Base-by-base conservation (phyloP, 2,888 invertebrate genomes). In the Bellardia pandia region DNA sequence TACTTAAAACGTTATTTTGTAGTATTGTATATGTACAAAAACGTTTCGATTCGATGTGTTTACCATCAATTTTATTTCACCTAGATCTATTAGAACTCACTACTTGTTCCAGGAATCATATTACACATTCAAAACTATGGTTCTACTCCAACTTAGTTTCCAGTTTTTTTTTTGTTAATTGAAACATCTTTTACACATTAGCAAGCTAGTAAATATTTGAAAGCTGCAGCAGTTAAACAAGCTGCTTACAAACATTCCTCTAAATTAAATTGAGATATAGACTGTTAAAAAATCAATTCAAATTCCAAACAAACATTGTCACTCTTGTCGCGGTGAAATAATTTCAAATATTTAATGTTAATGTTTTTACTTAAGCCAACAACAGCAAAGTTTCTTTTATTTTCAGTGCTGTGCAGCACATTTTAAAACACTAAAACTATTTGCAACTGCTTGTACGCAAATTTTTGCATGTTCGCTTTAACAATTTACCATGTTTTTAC, bases 381-480 rank as follows among this genome's bases (percentile, higher is more conserved):
- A 23, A 23, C 33, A 74, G 68, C 48, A 30, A 62, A 56, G 30
- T 60, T 33, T 45, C 13, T 71, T 71, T 68, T 66, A 16, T 16
- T 23, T 40, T 23, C 16, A n/a, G 9, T 82, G 37, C 72, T 23
- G 58, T 58, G 77, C 45, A 30, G 56, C 14, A 72, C 68, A 68
- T 66, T 75, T 74, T 81, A 51, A 75, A 60, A 51, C 6, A 64
- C 71, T 62, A 13, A 68, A 87, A 85, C 72, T 80, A 87, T 87
- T 87, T 87, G 87, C 87, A 87, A 87, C 87, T 84, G 87, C 87
- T 83, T 85, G 87, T 87, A 87, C 87, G 87, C 87, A 87, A 81
- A 77, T 83, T 81, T 81, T 85, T 74, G 14, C 33, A 79, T 81
- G 77, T 72, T 81, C 56, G 3, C 23, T 23, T 48, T 7, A 16